These are phyloP conservation scores for Sturnira hondurensis DNA, from an alignment of 2,113 vertebrate species.

Conservation along the genomic window DNA sequence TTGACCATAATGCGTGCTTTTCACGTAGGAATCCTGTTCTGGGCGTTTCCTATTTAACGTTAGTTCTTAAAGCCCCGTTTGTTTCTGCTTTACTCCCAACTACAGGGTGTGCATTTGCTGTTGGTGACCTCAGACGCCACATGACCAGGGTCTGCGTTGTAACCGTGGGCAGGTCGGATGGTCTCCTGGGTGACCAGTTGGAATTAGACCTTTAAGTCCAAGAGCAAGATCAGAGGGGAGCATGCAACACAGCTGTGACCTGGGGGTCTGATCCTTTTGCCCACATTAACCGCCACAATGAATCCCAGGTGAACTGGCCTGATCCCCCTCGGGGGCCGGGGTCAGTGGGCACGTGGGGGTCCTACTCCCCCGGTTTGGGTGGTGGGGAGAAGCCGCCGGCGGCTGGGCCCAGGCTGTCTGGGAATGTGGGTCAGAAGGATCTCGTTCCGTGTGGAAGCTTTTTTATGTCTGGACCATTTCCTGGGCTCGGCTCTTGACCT, in stretches of 20 bases:
- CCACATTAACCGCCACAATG: neutral
- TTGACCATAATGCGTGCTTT: neutral
- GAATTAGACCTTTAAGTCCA: neutral
- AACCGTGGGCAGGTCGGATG: fast-evolving
- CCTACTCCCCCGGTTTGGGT: neutral
- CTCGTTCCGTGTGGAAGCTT: neutral
- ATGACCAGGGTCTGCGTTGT: neutral
- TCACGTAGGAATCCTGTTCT: neutral
- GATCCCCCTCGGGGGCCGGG: fast-evolving
- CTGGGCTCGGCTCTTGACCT: neutral
- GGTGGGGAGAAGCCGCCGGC: neutral
- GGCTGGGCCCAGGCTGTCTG: fast-evolving
- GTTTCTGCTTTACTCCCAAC: neutral
- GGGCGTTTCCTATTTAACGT: neutral
- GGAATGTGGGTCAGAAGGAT: neutral
- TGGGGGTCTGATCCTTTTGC: fast-evolving
- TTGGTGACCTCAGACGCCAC: neutral
- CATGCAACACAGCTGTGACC: neutral
- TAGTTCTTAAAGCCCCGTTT: neutral
- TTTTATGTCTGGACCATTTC: neutral
- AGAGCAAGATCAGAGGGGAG: fast-evolving
- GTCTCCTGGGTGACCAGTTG: no score
- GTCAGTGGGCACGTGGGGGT: fast-evolving
- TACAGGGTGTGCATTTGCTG: neutral
- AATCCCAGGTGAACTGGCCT: neutral